Evolutionary conservation across 2,888 invertebrate genomes (phyloP).

Genomic region (Synanthedon formicaeformis): DNA sequence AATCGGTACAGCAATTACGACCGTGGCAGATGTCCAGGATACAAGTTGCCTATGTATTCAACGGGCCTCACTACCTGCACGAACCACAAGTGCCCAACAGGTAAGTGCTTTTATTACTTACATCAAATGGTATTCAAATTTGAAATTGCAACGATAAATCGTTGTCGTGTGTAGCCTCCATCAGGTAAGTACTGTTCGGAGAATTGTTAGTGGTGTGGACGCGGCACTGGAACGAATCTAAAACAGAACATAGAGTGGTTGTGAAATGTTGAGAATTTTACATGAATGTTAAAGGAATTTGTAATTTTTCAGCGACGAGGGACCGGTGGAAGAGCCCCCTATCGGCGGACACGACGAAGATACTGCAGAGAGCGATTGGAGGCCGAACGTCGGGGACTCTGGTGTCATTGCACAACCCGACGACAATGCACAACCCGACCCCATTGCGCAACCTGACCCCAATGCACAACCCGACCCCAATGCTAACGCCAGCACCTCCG

Average conservation of each 20-base stretch:
- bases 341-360: constrained; percentile 29
- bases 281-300: neutral
- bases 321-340: neutral
- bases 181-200: neutral
- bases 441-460: too few relatives aligned
- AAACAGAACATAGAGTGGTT: neutral
- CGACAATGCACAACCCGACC: too few relatives aligned
- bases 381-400: constrained; percentile 12
- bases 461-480: too few relatives aligned
- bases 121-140: neutral
- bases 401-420: too few relatives aligned
- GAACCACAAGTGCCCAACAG: constrained; percentile 8
- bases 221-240: too few relatives aligned
- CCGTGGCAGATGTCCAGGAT: constrained; percentile 13
- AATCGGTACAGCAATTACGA: neutral
- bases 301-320: neutral
- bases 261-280: neutral
- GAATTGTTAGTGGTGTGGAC: neutral
- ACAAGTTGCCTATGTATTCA: constrained; percentile 17
- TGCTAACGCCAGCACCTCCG: too few relatives aligned
- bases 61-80: constrained; percentile 15
- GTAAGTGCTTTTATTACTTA: constrained; percentile 5
- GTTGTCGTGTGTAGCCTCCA: too few relatives aligned
- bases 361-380: constrained; percentile 41
- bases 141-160: too few relatives aligned